Percentiles rank a stretch among this genome's conserved stretches.
These are phyloP conservation scores for Trichomalopsis sarcophagae DNA, from an alignment of 1,140 invertebrate species.

Conservation along the genomic window DNA sequence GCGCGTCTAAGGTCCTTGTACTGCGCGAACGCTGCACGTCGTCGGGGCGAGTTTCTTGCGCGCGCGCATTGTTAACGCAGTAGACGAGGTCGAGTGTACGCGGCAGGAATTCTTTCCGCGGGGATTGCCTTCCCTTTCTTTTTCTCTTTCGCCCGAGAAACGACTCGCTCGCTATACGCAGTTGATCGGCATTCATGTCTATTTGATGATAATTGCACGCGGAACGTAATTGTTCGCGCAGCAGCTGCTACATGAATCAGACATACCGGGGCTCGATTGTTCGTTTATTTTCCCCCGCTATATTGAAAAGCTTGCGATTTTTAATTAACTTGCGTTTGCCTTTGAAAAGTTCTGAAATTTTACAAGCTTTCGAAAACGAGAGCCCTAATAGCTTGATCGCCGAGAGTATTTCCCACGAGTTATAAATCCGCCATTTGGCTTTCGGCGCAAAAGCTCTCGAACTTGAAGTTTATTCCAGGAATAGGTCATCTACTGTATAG, in stretches of 20 bases:
- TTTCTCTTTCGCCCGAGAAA: neutral
- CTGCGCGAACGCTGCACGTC: neutral
- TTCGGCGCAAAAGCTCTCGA: no score
- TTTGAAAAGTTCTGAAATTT: no score
- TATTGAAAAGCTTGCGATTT: no score
- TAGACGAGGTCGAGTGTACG: constrained; percentile 12
- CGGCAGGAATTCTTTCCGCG: neutral
- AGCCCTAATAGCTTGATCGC: no score
- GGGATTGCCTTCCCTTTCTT: neutral
- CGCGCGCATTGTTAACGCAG: constrained; percentile 3
- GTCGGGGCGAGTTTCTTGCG: neutral
- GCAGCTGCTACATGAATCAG: neutral
- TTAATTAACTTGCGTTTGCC: no score
- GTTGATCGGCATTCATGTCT: neutral
- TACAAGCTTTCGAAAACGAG: no score
- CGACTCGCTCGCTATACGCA: neutral
- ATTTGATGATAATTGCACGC: neutral
- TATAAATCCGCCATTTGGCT: no score
- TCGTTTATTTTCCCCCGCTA: neutral
- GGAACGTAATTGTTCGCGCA: neutral
- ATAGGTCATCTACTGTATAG: no score
- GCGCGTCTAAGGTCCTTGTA: neutral
- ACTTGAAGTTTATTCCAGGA: no score
- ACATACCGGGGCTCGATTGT: neutral
- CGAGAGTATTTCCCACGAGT: no score